These are phyloP conservation scores for Pardosa pseudoannulata DNA, from an alignment of 2,888 invertebrate species.

Conservation along the genomic window DNA sequence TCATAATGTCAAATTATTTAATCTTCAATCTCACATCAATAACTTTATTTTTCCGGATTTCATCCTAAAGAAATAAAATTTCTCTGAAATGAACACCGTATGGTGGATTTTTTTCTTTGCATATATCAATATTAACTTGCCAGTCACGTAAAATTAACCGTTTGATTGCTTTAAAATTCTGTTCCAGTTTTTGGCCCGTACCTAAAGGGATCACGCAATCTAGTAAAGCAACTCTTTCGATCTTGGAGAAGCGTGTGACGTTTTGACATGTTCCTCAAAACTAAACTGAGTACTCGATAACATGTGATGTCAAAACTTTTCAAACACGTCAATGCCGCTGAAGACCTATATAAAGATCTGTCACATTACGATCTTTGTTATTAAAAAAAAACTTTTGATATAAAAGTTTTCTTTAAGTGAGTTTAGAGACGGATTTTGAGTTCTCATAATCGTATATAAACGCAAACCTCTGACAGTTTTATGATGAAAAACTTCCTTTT, in stretches of 20 bases:
- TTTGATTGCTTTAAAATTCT: neutral
- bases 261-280: neutral
- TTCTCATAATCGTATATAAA: too few relatives aligned
- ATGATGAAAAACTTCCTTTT: too few relatives aligned
- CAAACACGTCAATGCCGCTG: neutral
- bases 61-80: too few relatives aligned
- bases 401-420: too few relatives aligned
- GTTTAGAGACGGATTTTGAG: too few relatives aligned
- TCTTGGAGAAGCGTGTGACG: neutral
- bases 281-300: slow-evolving; percentile 9
- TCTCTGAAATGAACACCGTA: too few relatives aligned
- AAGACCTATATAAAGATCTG: neutral
- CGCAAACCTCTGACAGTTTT: too few relatives aligned
- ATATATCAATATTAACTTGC: neutral
- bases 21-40: too few relatives aligned
- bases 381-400: too few relatives aligned
- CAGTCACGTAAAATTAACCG: neutral
- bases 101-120: too few relatives aligned
- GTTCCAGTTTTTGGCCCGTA: neutral
- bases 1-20: too few relatives aligned
- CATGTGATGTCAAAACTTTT: neutral
- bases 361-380: neutral
- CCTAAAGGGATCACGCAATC: neutral
- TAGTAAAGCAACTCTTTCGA: neutral
- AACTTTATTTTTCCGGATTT: too few relatives aligned